Base-by-base conservation (phyloP, 2,888 invertebrate genomes). In the Listrodromus nycthemerus region DNA sequence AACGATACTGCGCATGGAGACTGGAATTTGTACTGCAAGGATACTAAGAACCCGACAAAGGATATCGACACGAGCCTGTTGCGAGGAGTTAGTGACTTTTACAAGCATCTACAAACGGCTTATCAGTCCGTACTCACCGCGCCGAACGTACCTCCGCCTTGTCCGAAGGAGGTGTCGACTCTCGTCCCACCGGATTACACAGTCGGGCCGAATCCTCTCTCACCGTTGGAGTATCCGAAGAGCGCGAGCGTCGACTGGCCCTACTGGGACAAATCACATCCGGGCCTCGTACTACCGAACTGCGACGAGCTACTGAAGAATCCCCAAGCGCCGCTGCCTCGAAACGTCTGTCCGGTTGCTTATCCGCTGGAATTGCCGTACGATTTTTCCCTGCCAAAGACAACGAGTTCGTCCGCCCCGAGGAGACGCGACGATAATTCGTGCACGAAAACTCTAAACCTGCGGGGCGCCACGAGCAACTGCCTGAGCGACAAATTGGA, bases 1-100 rank as follows among this genome's bases (percentile, higher is more conserved):
- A 88, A 89, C 84, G 86, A 87, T 52, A 74, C 67, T 7, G 67
- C 81, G 19, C 67, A 69, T 55, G 70, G 52, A 19, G 80, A 79
- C 2, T 82, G 80, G 48, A 82, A 82, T 79, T 80, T 78, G 19
- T 78, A 82, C 41, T 78, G 78, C 74, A 84, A 86, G 27, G 84
- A 77, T 65, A 86, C 76, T 65, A 45, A 66, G 24, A 83, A 76
- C 16, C 13, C 50, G 10, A 63, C 45, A 2, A 83, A 83, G 24
- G 82, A 84, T 16, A 55, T 82, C 19, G 83, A 86, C 61, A 55
- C 69, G 13, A 83, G 55, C 70, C 79, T 82, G 24, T 63, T 82
- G 24, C 37, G 75, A 19, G 84, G 84, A 7, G 78, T 82, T 6
- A 82, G 48, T 8, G 84, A 84, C 27, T 79, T 82, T 52, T 84